Percentiles rank a stretch among this genome's conserved stretches.
These are phyloP conservation scores for Phenganax marumi DNA, from an alignment of 92 coral and sea anemone species.

Conservation along the genomic window DNA sequence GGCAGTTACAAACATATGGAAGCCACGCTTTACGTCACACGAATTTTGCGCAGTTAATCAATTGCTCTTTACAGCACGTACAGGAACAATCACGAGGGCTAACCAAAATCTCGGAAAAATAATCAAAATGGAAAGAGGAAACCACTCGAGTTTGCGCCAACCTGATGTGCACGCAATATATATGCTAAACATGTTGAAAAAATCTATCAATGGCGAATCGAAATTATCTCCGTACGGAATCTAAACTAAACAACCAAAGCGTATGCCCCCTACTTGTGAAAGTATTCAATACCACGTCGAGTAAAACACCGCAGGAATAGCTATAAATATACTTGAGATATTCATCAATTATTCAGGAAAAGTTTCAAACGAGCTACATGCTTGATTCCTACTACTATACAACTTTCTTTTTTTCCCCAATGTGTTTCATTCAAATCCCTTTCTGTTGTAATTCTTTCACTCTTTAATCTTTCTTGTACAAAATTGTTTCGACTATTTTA, in stretches of 20 bases:
- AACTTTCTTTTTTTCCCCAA: too few species aligned
- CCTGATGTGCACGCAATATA: neutral
- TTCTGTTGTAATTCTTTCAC: too few species aligned
- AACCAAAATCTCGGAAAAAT: neutral
- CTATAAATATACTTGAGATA: neutral
- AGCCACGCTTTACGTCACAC: too few species aligned
- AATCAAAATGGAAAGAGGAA: neutral
- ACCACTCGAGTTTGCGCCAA: neutral
- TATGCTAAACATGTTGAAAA: conserved; percentile 37
- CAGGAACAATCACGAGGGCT: neutral
- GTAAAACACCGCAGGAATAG: neutral
- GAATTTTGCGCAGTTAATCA: neutral
- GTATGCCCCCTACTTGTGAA: conserved; percentile 5
- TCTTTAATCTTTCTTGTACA: neutral
- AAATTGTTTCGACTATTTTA: neutral
- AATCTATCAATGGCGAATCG: conserved; percentile 24
- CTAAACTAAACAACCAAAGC: conserved; percentile 44
- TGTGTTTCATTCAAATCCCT: too few species aligned
- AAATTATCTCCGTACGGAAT: conserved; percentile 29
- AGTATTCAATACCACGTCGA: neutral
- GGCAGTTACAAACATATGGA: too few species aligned
- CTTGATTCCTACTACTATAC: too few species aligned
- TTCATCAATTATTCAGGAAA: neutral
- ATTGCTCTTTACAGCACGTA: neutral
- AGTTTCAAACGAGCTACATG: neutral